These are phyloP conservation scores for Stegodyphus dumicola DNA, from an alignment of 1,140 invertebrate species.

Conservation along the genomic window DNA sequence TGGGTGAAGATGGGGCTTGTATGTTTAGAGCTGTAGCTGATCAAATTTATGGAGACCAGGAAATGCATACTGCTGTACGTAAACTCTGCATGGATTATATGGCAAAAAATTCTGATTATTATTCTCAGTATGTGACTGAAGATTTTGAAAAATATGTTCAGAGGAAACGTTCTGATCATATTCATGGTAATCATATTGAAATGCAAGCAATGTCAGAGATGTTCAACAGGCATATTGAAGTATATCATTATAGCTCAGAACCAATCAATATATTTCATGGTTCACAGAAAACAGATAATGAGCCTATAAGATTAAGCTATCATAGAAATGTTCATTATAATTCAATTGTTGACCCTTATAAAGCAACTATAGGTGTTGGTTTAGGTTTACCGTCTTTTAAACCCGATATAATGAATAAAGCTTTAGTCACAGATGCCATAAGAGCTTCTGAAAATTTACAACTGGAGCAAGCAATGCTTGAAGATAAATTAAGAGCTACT, in stretches of 20 bases:
- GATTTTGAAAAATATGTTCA: constrained; percentile 89
- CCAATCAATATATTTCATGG: constrained; percentile 93
- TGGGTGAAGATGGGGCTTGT: constrained; percentile 93
- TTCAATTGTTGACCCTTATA: constrained; percentile 88
- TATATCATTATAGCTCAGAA: constrained; percentile 85
- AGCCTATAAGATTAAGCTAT: constrained; percentile 89
- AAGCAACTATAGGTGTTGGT: constrained; percentile 83
- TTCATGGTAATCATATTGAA: constrained; percentile 94
- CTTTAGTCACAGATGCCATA: constrained; percentile 82
- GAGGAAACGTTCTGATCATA: constrained; percentile 80
- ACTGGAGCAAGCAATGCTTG: constrained; percentile 90
- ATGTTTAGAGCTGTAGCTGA: constrained; percentile 91
- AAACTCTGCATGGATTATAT: constrained; percentile 95
- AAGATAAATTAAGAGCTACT: constrained; percentile 90
- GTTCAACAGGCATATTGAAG: constrained; percentile 92
- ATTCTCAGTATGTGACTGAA: constrained; percentile 93
- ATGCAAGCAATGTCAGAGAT: constrained; percentile 94
- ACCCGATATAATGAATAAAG: constrained; percentile 81
- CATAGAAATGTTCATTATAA: constrained; percentile 92
- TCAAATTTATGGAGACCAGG: constrained; percentile 93
- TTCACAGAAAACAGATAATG: constrained; percentile 78
- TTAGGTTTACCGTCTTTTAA: constrained; percentile 86
- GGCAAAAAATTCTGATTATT: constrained; percentile 88
- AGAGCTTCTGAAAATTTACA: constrained; percentile 85
- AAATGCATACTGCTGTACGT: constrained; percentile 87